A percentile compares a stretch with the other conserved stretches of the same genome.
These are phyloP conservation scores for Porites evermanni DNA, from an alignment of 92 coral and sea anemone genomes.

Conservation along the genomic window DNA sequence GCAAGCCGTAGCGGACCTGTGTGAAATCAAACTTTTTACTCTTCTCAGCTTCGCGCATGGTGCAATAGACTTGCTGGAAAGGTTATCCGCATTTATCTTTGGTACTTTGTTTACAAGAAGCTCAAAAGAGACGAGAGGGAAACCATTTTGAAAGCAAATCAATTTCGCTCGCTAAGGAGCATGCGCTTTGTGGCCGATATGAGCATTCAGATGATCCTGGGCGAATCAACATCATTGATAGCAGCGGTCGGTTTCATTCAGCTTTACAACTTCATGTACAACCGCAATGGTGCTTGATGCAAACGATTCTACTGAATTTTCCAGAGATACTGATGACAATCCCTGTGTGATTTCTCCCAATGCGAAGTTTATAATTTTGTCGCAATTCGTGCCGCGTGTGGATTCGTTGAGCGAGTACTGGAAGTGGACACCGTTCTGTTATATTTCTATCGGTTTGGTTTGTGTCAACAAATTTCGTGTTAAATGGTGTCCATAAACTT, in stretches of 20 bases:
- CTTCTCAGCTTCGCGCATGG: conserved; percentile 56
- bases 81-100: conserved; percentile 61
- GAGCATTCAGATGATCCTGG: conserved; percentile 67
- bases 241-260: conserved; percentile 57
- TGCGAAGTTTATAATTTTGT: no score
- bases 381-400: no score
- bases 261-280: no score
- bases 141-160: not conserved
- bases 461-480: no score
- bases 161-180: conserved; percentile 69
- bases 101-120: conserved; percentile 64
- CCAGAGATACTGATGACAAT: not conserved
- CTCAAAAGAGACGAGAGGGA: not conserved
- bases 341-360: no score
- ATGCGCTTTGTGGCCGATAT: conserved; percentile 77
- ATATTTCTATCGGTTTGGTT: no score
- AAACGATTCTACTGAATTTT: conserved; percentile 10
- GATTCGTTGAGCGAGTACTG: no score
- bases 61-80: conserved; percentile 50
- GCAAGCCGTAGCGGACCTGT: no score
- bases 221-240: conserved; percentile 65
- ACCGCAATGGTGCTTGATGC: no score
- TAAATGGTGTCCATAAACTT: no score
- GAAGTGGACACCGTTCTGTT: conserved; percentile 8
- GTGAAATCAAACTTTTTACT: no score